Conservation (phyloP, 2,888 invertebrate species). For the Bombylius discolor region DNA sequence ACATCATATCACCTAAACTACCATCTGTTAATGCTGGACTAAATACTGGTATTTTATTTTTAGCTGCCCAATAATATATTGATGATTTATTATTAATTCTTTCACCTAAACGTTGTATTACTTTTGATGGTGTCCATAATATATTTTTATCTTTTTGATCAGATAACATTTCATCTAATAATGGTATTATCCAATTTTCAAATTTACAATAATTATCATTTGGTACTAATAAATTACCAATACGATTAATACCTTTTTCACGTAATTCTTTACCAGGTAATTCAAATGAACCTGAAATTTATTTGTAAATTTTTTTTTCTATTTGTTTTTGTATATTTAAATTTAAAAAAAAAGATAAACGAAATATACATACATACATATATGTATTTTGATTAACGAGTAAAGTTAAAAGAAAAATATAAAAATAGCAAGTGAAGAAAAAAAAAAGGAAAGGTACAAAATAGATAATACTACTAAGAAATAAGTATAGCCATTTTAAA, state of each 20-base stretch:
- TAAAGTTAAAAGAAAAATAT: too few species aligned
- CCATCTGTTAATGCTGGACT: constrained; percentile 98
- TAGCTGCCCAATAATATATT: constrained; percentile 94
- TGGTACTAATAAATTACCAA: constrained; percentile 88
- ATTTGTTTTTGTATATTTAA: too few species aligned
- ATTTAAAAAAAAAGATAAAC: too few species aligned
- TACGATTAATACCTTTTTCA: constrained; percentile 68
- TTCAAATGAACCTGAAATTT: constrained; percentile 50
- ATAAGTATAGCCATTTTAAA: too few species aligned
- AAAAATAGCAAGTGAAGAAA: too few species aligned
- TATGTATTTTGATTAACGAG: too few species aligned
- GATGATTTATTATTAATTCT: constrained; percentile 83
- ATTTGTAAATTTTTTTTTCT: too few species aligned
- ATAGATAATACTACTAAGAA: too few species aligned
- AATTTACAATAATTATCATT: constrained; percentile 97
- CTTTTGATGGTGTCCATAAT: constrained; percentile 86
- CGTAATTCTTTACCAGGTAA: constrained; percentile 67
- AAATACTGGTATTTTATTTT: constrained; percentile 93
- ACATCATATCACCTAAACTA: constrained; percentile 97
- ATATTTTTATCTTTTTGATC: constrained; percentile 66
- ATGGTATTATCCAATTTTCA: constrained; percentile 90
- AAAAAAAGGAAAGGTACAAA: too few species aligned
- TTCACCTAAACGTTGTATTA: constrained; percentile 69
- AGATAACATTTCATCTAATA: constrained; percentile 75
- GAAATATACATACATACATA: background rate